phyloP scores from a whole-genome alignment of 2,888 invertebrate species.

The Drosophila fungiperda region DNA sequence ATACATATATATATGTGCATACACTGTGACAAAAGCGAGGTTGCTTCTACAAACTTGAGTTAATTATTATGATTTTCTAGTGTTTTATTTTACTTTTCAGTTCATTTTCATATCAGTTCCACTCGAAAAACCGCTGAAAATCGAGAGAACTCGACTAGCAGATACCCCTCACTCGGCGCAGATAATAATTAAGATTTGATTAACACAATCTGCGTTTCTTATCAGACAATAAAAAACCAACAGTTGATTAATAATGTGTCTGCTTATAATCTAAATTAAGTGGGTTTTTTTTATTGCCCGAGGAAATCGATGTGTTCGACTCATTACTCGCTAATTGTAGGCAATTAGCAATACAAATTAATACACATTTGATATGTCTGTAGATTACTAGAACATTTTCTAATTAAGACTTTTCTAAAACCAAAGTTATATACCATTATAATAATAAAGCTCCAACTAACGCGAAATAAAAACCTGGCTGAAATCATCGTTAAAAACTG shows the following conservation, averaged over 20 bases:
- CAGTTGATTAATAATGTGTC: background rate
- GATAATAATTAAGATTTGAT: background rate
- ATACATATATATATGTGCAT: background rate
- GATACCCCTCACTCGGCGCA: background rate
- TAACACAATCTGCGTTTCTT: background rate
- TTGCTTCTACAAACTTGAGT: slow-evolving; percentile 1
- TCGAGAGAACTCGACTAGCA: background rate
- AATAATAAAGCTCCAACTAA: too few species aligned
- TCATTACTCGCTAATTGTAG: background rate
- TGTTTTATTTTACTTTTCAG: background rate
- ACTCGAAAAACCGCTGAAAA: background rate
- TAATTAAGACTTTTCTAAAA: background rate
- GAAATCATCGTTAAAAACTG: slow-evolving; percentile 1
- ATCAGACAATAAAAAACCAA: background rate
- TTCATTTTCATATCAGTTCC: background rate
- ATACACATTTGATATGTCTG: background rate
- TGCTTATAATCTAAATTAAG: background rate
- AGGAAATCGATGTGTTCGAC: background rate
- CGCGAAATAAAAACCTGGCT: too few species aligned
- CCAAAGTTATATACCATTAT: background rate
- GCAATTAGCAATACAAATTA: background rate
- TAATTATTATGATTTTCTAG: background rate
- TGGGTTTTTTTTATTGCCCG: too few species aligned
- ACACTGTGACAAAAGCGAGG: background rate
- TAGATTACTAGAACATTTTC: background rate